These are phyloP conservation scores for Paedocypris sp. DNA, from an alignment of 2,113 vertebrate genomes.

Conservation along the genomic window DNA sequence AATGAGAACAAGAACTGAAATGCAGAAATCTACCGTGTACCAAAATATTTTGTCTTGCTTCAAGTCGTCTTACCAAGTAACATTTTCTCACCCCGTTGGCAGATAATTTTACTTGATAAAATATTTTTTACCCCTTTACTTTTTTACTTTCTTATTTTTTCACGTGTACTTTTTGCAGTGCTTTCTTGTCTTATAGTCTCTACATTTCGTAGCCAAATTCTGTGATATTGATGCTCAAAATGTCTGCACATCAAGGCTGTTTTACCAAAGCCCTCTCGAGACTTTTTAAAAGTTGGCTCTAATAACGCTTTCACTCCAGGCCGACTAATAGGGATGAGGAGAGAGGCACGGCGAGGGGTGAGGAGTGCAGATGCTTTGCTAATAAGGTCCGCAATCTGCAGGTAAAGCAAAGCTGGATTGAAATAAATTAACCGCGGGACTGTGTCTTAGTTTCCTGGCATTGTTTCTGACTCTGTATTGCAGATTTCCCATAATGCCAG, in stretches of 20 bases:
- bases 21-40: background rate
- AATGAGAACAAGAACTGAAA: too few species aligned
- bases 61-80: too few species aligned
- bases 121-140: too few species aligned
- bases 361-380: background rate
- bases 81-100: too few species aligned
- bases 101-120: too few species aligned
- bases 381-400: background rate
- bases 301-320: constrained; percentile 14
- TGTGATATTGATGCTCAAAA: background rate
- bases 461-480: constrained; percentile 22
- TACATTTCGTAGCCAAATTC: constrained; percentile 1
- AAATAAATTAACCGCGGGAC: constrained; percentile 14
- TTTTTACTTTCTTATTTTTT: too few species aligned
- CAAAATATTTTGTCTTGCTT: too few species aligned
- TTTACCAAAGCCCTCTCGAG: constrained; percentile 7
- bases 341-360: background rate
- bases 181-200: background rate
- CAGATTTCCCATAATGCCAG: constrained; percentile 19
- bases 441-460: constrained; percentile 2
- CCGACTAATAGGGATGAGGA: constrained; percentile 6
- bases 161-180: background rate
- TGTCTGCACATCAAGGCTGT: constrained; percentile 7
- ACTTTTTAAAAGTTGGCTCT: constrained; percentile 26
- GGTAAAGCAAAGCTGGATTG: constrained; percentile 8